These are phyloP conservation scores for Oncorhynchus tshawytscha DNA, from an alignment of 2,113 vertebrate genomes.

Conservation along the genomic window DNA sequence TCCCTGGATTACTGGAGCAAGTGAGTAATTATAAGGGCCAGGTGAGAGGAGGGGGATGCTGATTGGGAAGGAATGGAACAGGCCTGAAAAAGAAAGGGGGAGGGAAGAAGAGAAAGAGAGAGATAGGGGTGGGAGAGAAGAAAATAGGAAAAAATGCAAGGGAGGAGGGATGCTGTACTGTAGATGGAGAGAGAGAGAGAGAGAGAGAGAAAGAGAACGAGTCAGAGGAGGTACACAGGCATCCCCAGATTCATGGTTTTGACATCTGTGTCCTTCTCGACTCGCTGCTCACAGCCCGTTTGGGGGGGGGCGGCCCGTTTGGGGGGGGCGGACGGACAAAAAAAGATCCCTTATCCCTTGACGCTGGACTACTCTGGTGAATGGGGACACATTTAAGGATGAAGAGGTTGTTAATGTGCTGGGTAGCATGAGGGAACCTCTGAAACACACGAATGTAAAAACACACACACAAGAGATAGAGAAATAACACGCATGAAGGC, in stretches of 20 bases:
- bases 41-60: constrained; percentile 65
- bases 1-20: constrained; percentile 65
- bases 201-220: neutral
- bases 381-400: constrained; percentile 62
- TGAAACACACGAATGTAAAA: constrained; percentile 20
- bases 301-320: no score
- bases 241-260: constrained; percentile 83
- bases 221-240: constrained; percentile 21
- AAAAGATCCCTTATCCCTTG: constrained; percentile 50
- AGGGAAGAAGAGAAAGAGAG: constrained; percentile 65
- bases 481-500: constrained; percentile 15
- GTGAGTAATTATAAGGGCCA: constrained; percentile 74
- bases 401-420: constrained; percentile 63
- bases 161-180: constrained; percentile 7
- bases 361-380: constrained; percentile 42
- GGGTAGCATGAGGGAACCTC: constrained; percentile 53
- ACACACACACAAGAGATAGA: neutral
- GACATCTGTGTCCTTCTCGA: constrained; percentile 99
- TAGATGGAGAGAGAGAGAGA: constrained; percentile 20
- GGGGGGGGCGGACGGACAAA: neutral
- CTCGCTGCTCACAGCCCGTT: constrained; percentile 84
- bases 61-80: constrained; percentile 72
- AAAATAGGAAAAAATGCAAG: neutral
- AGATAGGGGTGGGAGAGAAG: neutral
- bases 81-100: constrained; percentile 43